Evolutionary conservation across 2,113 vertebrate genomes (phyloP).

Genomic region (Dermatemys mawii): DNA sequence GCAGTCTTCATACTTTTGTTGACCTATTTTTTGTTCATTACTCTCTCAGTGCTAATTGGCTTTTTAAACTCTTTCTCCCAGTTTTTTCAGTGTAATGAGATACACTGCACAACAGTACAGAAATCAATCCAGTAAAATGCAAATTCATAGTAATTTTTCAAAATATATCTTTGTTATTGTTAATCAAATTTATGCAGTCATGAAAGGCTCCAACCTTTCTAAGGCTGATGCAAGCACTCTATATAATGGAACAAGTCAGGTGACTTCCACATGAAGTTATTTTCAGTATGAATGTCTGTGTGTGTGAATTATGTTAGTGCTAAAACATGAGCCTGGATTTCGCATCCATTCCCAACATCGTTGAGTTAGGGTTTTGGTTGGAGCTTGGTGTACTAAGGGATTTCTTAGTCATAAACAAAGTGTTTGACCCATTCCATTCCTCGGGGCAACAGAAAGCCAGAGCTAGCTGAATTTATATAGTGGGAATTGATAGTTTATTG

Average conservation of each 20-base stretch:
- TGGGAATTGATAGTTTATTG: constrained; percentile 65
- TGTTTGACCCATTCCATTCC: constrained; percentile 64
- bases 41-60: background rate
- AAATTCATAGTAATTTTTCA: background rate
- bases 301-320: constrained; percentile 46
- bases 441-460: constrained; percentile 11
- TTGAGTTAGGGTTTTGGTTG: constrained; percentile 53
- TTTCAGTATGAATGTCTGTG: background rate
- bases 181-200: background rate
- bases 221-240: background rate
- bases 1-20: background rate
- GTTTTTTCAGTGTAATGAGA: background rate
- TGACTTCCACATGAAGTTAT: background rate
- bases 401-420: constrained; percentile 66
- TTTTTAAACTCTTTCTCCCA: background rate
- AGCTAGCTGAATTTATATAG: constrained; percentile 64
- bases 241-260: constrained; percentile 16
- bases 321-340: constrained; percentile 17
- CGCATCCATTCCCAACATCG: background rate
- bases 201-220: background rate
- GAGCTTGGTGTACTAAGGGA: background rate
- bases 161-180: background rate
- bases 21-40: constrained; percentile 1
- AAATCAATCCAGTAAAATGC: background rate
- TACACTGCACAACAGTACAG: background rate